Conservation (phyloP, 2,888 invertebrate genomes). For the Nephrotoma guestfalica region DNA sequence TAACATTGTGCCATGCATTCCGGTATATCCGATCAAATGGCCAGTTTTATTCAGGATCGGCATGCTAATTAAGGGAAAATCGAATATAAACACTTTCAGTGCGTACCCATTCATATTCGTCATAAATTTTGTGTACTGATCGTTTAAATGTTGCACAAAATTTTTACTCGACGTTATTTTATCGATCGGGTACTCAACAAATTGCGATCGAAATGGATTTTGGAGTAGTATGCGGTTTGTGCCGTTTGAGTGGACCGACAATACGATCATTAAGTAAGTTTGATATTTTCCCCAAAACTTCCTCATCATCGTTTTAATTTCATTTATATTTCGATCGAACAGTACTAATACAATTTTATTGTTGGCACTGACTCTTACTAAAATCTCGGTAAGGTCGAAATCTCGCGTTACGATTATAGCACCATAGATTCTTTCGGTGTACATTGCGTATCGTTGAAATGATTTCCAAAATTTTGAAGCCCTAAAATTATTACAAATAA, state of each 20-base stretch:
- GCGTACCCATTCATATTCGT: neutral
- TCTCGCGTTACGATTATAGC: neutral
- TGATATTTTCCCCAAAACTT: neutral
- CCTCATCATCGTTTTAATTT: neutral
- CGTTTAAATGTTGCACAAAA: neutral
- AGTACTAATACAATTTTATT: neutral
- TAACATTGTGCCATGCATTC: neutral
- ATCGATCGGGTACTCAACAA: neutral
- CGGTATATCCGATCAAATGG: neutral
- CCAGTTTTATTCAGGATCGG: neutral
- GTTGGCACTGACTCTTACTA: neutral
- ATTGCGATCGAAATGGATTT: neutral
- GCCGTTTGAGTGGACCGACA: neutral
- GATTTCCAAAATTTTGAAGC: neutral
- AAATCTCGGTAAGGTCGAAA: neutral
- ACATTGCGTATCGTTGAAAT: neutral
- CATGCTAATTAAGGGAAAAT: neutral
- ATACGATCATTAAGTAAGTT: neutral
- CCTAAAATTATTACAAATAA: neutral
- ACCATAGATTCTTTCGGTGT: neutral
- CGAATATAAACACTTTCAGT: neutral
- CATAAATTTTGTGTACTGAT: neutral
- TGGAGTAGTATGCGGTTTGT: neutral
- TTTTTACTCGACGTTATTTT: neutral
- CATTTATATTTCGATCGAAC: neutral